Conservation (phyloP, 1,140 invertebrate species). For the Saccostrea echinata region DNA sequence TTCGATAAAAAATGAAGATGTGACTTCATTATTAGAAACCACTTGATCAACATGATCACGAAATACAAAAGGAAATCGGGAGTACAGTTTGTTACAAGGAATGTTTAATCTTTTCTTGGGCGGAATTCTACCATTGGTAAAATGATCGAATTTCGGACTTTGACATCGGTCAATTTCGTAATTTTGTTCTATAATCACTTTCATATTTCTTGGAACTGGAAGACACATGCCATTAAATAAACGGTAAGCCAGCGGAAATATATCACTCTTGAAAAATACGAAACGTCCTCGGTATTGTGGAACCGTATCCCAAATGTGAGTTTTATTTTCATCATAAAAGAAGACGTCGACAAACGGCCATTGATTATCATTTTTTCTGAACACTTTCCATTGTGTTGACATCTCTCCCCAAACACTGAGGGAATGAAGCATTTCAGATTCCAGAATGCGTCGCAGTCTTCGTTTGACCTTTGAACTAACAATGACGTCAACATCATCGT, state of each 20-base stretch:
- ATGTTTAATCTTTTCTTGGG: conserved; percentile 35
- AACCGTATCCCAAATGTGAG: conserved; percentile 71
- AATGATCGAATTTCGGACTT: conserved; percentile 61
- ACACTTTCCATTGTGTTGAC: conserved; percentile 68
- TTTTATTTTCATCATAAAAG: conserved; percentile 71
- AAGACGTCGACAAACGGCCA: conserved; percentile 78
- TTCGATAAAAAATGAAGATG: no score
- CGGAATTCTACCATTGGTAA: conserved; percentile 39
- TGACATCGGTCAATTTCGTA: conserved; percentile 65
- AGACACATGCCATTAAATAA: conserved; percentile 67
- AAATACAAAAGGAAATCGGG: conserved; percentile 62
- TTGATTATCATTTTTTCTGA: conserved; percentile 52
- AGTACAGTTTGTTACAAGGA: conserved; percentile 58
- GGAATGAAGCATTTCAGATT: neutral
- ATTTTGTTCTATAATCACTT: conserved; percentile 58
- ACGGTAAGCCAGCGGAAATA: conserved; percentile 69
- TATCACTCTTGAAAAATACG: conserved; percentile 60
- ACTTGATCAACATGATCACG: conserved; percentile 22
- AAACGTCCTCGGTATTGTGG: conserved; percentile 61
- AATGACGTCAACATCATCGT: conserved; percentile 75
- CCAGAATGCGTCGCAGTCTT: conserved; percentile 46
- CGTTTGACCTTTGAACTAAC: conserved; percentile 59
- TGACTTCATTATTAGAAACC: no score
- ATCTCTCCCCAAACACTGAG: neutral
- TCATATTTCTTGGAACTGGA: conserved; percentile 69